Conservation (phyloP, 2,888 invertebrate species). For the Acanthoscelides obtectus region DNA sequence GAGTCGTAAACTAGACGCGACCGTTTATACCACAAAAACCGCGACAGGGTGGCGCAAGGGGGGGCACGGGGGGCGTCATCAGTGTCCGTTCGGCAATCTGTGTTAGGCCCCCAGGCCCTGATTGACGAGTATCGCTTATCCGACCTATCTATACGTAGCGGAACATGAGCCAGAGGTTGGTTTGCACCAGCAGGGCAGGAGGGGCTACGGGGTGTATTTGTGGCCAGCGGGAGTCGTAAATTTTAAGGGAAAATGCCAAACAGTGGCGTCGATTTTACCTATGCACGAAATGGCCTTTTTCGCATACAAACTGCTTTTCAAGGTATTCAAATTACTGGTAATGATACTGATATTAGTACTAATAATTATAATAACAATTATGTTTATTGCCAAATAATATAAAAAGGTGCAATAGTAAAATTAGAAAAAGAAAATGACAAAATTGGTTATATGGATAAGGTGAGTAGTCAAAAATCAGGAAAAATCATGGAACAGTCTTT, state of each 20-base stretch:
- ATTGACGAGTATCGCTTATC: slow-evolving; percentile 19
- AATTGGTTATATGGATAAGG: no score
- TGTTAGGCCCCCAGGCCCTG: slow-evolving; percentile 5
- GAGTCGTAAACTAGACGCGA: not conserved
- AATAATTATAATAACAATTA: no score
- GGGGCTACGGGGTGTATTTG: not conserved
- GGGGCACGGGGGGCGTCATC: slow-evolving; percentile 20
- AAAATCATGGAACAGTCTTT: no score
- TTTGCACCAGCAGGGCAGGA: not conserved
- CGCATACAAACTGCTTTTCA: no score
- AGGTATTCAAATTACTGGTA: no score
- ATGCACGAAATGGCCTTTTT: no score
- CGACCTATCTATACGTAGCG: slow-evolving; percentile 15
- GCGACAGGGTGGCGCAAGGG: slow-evolving; percentile 4
- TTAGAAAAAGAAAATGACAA: no score
- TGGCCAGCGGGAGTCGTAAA: not conserved
- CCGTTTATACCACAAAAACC: slow-evolving; percentile 7
- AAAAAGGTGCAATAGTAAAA: no score
- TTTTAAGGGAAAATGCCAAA: not conserved
- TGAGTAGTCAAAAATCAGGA: no score
- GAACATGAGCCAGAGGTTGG: not conserved
- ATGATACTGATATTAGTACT: no score
- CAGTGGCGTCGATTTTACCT: not conserved
- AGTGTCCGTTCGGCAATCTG: slow-evolving; percentile 7
- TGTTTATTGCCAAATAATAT: no score